Base-by-base conservation (phyloP, 2,888 invertebrate genomes). In the Ecliptopera silaceata region DNA sequence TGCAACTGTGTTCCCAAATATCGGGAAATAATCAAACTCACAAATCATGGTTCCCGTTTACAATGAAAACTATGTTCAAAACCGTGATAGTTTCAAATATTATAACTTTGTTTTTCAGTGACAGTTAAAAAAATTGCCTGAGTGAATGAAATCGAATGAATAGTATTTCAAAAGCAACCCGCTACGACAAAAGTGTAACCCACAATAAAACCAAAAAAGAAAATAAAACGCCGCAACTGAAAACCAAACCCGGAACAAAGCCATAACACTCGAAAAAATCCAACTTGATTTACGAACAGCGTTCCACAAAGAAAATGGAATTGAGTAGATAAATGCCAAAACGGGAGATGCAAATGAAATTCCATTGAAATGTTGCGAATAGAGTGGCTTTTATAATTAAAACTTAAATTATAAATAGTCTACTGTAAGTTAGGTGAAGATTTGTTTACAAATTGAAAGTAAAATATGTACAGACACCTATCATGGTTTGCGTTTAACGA, bases 211-310 rank as follows among this genome's bases (percentile, higher is more conserved):
- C 12, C 41, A 49, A 46, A 13, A 34, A 46, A 49, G 31, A 3
- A 32, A 41, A 41, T 13, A 41, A 32, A 39, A 20, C 31, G 31
- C 12, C n/a, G 4, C 11, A 41, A 31, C 18, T 20, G 20, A 13
- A 44, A 41, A 12, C 13, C 41, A 8, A 29, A 4, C 12, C 48
- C 18, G 36, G 11, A 52, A 48, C 52, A 53, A 31, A 26, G 31
- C 44, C 51, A 48, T 54, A 50, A 54, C 58, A 51, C 45, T 58
- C 53, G 56, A 59, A 61, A 53, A 54, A 55, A 57, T 18, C 31
- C 44, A 50, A 20, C 46, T 29, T 39, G 53, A 43, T 50, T 47
- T 48, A 53, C 47, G 42, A 17, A 46, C 38, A 48, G 12, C 29
- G 49, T 31, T 38, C 47, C 5, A 39, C 47, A 42, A 41, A 22